These are phyloP conservation scores for Drosophila kepulauana DNA, from an alignment of 1,140 invertebrate species.

Conservation along the genomic window DNA sequence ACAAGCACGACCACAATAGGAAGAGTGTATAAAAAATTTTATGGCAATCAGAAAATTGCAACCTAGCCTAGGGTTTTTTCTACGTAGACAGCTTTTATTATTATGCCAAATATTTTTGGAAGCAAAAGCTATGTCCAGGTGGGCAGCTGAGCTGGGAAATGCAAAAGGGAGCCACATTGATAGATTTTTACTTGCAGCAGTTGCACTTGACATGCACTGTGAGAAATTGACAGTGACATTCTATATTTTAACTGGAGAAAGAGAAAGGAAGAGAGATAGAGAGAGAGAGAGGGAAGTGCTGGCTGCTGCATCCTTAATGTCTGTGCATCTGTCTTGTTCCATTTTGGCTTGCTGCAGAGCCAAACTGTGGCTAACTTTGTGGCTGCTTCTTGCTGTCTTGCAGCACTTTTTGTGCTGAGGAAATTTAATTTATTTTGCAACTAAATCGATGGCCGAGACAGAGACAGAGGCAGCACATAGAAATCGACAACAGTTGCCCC, in stretches of 20 bases:
- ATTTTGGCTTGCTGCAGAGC: constrained; percentile 6
- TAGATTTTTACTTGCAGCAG: constrained; percentile 53
- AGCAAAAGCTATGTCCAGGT: constrained; percentile 15
- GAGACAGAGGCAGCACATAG: constrained; percentile 25
- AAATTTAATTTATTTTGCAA: constrained; percentile 79
- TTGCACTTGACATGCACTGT: constrained; percentile 63
- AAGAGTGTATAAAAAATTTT: constrained; percentile 50
- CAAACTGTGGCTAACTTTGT: constrained; percentile 45
- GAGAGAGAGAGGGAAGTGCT: too few species aligned
- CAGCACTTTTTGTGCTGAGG: constrained; percentile 4
- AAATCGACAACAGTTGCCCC: constrained; percentile 54
- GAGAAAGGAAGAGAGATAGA: too few species aligned
- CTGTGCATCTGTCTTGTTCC: constrained; percentile 66
- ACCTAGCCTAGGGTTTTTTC: constrained; percentile 29
- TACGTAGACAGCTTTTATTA: constrained; percentile 59
- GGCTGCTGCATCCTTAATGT: constrained; percentile 41
- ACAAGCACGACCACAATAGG: constrained; percentile 21
- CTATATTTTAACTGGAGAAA: constrained; percentile 47
- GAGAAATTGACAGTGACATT: constrained; percentile 71
- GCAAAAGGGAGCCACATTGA: constrained; percentile 31
- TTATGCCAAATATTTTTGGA: constrained; percentile 76
- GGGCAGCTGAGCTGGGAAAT: neutral
- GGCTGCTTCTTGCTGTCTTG: constrained; percentile 45
- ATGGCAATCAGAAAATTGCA: constrained; percentile 77
- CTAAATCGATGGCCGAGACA: constrained; percentile 69